phyloP scores from a whole-genome alignment of 1,140 invertebrate genomes.

The Penaeus chinensis region DNA sequence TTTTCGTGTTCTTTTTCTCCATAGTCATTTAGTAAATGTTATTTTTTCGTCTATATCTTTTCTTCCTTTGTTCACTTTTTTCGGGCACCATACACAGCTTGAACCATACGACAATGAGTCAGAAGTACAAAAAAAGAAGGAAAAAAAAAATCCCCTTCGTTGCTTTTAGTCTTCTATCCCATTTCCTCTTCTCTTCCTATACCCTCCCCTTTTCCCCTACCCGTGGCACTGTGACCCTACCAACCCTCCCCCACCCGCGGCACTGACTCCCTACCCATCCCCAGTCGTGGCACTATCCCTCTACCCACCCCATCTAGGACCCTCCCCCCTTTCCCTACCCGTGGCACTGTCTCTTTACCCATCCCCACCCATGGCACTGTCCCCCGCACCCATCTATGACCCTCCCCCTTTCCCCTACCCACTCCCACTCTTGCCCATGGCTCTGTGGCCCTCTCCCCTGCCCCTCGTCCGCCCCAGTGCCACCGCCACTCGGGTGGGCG shows the following conservation, averaged over 20 bases:
- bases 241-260: background rate
- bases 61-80: background rate
- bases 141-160: conserved; percentile 5
- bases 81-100: background rate
- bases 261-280: too few species aligned
- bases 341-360: background rate
- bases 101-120: background rate
- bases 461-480: too few species aligned
- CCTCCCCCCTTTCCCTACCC: background rate
- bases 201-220: too few species aligned
- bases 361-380: too few species aligned
- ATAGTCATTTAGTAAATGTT: background rate
- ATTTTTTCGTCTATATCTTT: background rate
- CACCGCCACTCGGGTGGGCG: too few species aligned
- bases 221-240: background rate
- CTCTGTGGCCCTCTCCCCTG: background rate
- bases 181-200: too few species aligned
- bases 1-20: background rate
- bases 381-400: background rate
- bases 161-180: too few species aligned
- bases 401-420: background rate
- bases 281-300: background rate
- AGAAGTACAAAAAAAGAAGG: background rate
- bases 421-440: background rate
- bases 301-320: conserved; percentile 11